Percentiles rank a stretch among this genome's conserved stretches.
These are phyloP conservation scores for Chouioia cunea DNA, from an alignment of 2,888 invertebrate genomes.

Conservation along the genomic window DNA sequence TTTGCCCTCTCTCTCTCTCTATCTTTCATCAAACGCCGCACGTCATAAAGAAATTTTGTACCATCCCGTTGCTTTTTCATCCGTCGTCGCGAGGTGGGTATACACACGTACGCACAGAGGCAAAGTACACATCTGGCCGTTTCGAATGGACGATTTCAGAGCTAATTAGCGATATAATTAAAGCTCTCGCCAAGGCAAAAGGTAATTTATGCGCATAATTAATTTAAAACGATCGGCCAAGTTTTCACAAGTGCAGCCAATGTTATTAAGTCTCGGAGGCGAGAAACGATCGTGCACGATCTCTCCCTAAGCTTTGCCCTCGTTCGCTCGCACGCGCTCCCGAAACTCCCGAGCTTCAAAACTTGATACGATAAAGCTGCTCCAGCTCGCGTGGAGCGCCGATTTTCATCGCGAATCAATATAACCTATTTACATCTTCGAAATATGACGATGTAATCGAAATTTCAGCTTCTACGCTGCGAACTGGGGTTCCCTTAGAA, in stretches of 20 bases:
- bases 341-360: conserved; percentile 29
- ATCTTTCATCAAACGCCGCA: conserved; percentile 9
- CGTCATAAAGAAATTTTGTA: background rate
- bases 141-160: conserved; percentile 44
- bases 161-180: conserved; percentile 49
- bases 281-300: conserved; percentile 35
- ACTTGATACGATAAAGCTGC: conserved; percentile 41
- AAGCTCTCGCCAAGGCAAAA: background rate
- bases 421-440: conserved; percentile 9
- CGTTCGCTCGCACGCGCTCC: background rate
- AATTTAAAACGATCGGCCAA: conserved; percentile 48
- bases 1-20: conserved; percentile 2
- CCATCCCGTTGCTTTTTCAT: conserved; percentile 6
- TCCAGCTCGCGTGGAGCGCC: conserved; percentile 12
- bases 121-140: conserved; percentile 34
- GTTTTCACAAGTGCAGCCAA: conserved; percentile 46
- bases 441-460: too few species aligned
- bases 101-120: background rate
- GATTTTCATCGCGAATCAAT: conserved; percentile 38
- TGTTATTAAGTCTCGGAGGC: conserved; percentile 44
- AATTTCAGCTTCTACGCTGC: background rate
- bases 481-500: background rate
- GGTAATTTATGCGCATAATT: conserved; percentile 49
- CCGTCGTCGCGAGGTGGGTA: background rate
- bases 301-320: conserved; percentile 5